These are phyloP conservation scores for Escarpia spicata DNA, from an alignment of 2,888 invertebrate genomes.

Conservation along the genomic window DNA sequence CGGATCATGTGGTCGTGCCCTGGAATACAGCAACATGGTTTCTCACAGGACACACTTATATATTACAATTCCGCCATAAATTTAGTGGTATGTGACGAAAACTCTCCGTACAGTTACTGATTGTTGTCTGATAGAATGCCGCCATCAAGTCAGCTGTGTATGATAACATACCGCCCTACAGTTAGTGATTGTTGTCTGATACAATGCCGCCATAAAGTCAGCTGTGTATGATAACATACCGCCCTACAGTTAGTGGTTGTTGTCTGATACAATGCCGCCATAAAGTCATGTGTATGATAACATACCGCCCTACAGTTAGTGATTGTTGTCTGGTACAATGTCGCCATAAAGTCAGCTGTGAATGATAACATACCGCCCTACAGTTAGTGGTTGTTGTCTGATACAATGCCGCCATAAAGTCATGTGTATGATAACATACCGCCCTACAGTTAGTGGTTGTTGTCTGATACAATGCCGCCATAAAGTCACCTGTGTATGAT, in stretches of 20 bases:
- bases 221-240: no score
- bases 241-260: neutral
- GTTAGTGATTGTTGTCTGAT: no score
- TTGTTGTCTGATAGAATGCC: neutral
- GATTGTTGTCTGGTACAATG: no score
- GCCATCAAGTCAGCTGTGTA: neutral
- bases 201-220: no score
- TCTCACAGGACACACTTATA: neutral
- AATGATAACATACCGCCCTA: neutral
- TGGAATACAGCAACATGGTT: constrained; percentile 34
- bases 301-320: neutral
- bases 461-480: no score
- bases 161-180: neutral
- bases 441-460: no score
- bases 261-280: neutral
- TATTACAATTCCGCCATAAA: no score
- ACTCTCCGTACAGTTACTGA: neutral
- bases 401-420: neutral
- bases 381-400: neutral
- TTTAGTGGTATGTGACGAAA: no score
- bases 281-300: neutral
- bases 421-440: neutral
- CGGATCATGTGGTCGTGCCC: constrained; percentile 51
- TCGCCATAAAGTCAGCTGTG: no score
- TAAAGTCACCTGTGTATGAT: no score